phyloP scores from a whole-genome alignment of 2,113 vertebrate genomes.

The Trochalopteron elliotii region DNA sequence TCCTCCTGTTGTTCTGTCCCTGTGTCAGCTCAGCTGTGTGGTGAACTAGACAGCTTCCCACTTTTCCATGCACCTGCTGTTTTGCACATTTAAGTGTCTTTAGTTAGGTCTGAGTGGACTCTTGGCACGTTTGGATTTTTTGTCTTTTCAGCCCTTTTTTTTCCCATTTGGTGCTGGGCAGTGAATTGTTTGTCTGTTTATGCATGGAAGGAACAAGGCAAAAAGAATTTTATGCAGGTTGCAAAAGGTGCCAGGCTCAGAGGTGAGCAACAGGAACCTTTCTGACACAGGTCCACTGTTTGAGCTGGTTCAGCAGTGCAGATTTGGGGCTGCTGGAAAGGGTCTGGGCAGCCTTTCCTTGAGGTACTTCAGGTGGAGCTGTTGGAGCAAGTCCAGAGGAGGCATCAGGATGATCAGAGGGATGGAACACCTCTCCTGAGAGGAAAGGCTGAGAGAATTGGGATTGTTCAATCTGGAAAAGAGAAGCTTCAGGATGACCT shows the following conservation, averaged over 20 bases:
- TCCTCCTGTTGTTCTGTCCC: neutral
- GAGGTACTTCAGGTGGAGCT: neutral
- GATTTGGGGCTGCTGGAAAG: neutral
- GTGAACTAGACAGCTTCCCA: neutral
- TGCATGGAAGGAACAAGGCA: neutral
- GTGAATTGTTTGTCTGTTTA: neutral
- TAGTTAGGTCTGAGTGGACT: neutral
- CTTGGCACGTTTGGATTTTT: neutral
- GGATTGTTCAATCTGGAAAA: neutral
- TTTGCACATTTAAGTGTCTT: neutral
- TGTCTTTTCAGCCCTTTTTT: neutral
- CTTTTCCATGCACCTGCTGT: neutral
- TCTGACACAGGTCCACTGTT: fast-evolving
- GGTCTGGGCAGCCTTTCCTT: neutral
- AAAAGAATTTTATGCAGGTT: neutral
- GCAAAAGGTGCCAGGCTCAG: neutral
- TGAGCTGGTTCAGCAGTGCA: neutral
- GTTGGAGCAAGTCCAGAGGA: neutral
- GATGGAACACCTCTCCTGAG: neutral
- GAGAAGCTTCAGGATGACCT: neutral
- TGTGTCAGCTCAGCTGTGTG: neutral
- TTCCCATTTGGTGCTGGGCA: neutral
- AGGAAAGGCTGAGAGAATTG: neutral
- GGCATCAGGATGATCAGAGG: neutral
- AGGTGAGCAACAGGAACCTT: neutral